phyloP scores from a whole-genome alignment of 2,888 invertebrate species.

The Sisyra nigra region DNA sequence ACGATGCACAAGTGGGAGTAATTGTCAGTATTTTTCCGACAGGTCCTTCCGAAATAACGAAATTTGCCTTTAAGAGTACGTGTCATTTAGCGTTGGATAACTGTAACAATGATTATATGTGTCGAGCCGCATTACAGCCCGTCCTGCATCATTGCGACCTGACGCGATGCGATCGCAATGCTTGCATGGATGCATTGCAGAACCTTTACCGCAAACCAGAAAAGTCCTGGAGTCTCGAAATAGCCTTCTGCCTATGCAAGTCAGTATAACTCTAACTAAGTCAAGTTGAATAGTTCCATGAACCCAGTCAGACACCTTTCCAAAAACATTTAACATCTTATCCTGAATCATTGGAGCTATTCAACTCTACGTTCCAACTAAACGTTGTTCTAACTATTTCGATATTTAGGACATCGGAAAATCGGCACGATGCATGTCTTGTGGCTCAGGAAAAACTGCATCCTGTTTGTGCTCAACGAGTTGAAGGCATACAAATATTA shows the following conservation, averaged over 20 bases:
- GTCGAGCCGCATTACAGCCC: constrained; percentile 64
- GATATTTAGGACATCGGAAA: constrained; percentile 64
- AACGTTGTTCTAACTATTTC: neutral
- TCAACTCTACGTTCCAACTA: neutral
- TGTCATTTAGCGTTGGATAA: constrained; percentile 73
- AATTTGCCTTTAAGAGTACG: constrained; percentile 59
- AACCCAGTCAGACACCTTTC: neutral
- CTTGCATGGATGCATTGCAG: constrained; percentile 76
- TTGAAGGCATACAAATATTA: constrained; percentile 37
- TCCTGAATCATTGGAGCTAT: too few relatives aligned
- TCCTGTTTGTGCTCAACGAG: constrained; percentile 72
- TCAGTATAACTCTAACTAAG: constrained; percentile 30
- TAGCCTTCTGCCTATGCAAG: constrained; percentile 89
- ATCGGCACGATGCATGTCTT: constrained; percentile 74
- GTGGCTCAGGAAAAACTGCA: constrained; percentile 80
- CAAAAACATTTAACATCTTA: neutral
- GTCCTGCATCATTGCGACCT: constrained; percentile 70
- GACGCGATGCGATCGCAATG: constrained; percentile 62
- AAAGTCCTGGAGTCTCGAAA: constrained; percentile 71
- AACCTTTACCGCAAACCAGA: constrained; percentile 70
- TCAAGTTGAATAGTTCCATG: neutral
- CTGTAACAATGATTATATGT: constrained; percentile 68
- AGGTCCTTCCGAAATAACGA: constrained; percentile 16
- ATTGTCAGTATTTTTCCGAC: neutral
- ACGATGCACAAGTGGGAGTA: too few relatives aligned